Percentiles rank a stretch among this genome's conserved stretches.
Conservation (phyloP, 2,797 vertebrate species). For the Ptychobarbus kaznakovi region DNA sequence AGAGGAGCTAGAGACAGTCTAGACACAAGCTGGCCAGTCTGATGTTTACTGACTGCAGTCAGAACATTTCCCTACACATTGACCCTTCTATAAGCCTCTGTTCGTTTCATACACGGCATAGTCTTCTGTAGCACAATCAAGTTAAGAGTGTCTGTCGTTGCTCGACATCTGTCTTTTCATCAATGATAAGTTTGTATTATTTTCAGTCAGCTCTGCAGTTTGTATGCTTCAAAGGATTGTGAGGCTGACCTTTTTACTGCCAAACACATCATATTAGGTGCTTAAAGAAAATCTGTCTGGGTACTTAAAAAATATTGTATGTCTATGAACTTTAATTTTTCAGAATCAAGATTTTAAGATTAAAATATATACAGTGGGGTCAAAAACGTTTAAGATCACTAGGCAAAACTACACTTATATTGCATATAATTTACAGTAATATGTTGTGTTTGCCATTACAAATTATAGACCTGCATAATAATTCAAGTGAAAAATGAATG, state of each 20-base stretch:
- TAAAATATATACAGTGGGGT: neutral
- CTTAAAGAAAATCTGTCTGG: neutral
- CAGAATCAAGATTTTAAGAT: neutral
- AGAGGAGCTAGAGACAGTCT: constrained; percentile 18
- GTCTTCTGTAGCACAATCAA: neutral
- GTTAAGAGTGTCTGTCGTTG: neutral
- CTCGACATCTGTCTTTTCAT: neutral
- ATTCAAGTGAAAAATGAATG: neutral
- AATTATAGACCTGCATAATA: neutral
- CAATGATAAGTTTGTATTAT: neutral
- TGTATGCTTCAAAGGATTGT: neutral
- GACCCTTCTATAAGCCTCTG: neutral
- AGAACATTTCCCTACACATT: neutral
- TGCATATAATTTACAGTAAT: neutral
- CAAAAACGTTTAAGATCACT: neutral
- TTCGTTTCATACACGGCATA: neutral
- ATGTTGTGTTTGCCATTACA: neutral
- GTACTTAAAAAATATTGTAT: neutral
- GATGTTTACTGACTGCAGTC: neutral
- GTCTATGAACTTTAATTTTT: neutral
- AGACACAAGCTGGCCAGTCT: neutral
- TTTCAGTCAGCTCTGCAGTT: neutral
- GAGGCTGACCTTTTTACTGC: neutral
- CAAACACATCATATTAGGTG: neutral
- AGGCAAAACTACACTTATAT: neutral